Percentiles rank a stretch among this genome's conserved stretches.
phyloP scores from a whole-genome alignment of 1,140 invertebrate genomes.

The Drosophila ohnishii region DNA sequence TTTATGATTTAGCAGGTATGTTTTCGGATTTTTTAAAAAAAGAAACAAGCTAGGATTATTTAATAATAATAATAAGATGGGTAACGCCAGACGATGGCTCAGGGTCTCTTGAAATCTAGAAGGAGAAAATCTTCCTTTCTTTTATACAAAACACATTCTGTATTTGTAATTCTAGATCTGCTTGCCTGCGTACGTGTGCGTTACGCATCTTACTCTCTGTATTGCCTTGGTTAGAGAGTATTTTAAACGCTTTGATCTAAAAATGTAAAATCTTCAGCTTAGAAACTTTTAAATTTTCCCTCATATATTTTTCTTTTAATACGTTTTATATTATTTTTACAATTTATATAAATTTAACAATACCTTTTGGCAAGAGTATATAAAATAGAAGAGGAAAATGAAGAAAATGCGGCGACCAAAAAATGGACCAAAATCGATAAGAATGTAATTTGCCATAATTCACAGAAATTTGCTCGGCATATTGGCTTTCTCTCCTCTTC shows the following conservation, averaged over 20 bases:
- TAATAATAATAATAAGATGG: no score
- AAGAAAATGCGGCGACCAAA: conserved; percentile 53
- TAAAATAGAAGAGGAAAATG: conserved; percentile 8
- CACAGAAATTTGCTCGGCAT: conserved; percentile 78
- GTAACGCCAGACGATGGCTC: no score
- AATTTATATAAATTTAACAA: background rate
- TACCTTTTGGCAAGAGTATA: conserved; percentile 10
- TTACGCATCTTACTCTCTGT: background rate
- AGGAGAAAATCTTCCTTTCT: no score
- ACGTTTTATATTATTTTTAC: background rate
- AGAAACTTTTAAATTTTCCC: background rate
- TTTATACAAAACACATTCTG: no score
- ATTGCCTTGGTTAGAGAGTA: no score
- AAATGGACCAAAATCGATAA: conserved; percentile 80
- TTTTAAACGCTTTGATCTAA: no score
- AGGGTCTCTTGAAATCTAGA: no score
- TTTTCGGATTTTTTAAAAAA: background rate
- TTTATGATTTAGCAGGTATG: no score
- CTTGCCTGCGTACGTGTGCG: no score
- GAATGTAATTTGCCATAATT: conserved; percentile 82
- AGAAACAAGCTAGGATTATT: background rate
- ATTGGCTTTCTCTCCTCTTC: conserved; percentile 64
- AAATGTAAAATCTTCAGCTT: background rate
- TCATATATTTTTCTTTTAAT: background rate
- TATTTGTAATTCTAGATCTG: no score